A percentile compares a stretch with the other conserved stretches of the same genome.
These are phyloP conservation scores for Tetragonula carbonaria DNA, from an alignment of 2,888 invertebrate species.

Conservation along the genomic window DNA sequence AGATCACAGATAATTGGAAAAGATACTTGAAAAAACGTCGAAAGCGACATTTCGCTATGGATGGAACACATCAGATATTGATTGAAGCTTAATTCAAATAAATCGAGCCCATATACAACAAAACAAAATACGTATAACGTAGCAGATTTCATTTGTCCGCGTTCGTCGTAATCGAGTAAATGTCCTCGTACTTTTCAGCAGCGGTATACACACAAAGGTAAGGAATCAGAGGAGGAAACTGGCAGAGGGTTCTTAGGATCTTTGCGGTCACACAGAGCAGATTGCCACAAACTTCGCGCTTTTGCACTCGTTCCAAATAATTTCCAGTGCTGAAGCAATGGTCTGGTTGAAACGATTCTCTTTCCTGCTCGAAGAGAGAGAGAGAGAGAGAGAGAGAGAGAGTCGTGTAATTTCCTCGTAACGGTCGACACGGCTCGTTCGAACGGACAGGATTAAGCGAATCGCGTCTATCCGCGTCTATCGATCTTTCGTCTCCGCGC, in stretches of 20 bases:
- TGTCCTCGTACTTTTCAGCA: neutral
- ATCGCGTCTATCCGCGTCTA: conserved; percentile 16
- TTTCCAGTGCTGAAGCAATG: conserved; percentile 34
- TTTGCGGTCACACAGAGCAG: conserved; percentile 53
- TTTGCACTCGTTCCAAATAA: conserved; percentile 54
- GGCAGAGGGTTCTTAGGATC: conserved; percentile 37
- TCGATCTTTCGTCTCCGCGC: conserved; percentile 35
- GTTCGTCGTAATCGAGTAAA: neutral
- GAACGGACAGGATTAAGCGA: conserved; percentile 34
- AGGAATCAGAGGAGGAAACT: conserved; percentile 8
- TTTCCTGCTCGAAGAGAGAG: too few species aligned
- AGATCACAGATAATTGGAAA: too few species aligned
- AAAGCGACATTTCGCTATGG: too few species aligned
- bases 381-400: too few species aligned
- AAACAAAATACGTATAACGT: too few species aligned
- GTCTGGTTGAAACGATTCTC: neutral
- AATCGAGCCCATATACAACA: too few species aligned
- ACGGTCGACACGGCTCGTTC: conserved; percentile 30
- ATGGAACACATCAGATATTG: too few species aligned
- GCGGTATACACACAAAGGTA: neutral
- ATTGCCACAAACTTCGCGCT: conserved; percentile 48
- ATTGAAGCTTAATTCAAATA: too few species aligned
- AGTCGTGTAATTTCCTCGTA: conserved; percentile 49
- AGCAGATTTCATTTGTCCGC: too few species aligned
- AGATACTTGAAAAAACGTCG: too few species aligned